Conservation (phyloP, 2,797 vertebrate species). For the Sternarchorhynchus goeldii region DNA sequence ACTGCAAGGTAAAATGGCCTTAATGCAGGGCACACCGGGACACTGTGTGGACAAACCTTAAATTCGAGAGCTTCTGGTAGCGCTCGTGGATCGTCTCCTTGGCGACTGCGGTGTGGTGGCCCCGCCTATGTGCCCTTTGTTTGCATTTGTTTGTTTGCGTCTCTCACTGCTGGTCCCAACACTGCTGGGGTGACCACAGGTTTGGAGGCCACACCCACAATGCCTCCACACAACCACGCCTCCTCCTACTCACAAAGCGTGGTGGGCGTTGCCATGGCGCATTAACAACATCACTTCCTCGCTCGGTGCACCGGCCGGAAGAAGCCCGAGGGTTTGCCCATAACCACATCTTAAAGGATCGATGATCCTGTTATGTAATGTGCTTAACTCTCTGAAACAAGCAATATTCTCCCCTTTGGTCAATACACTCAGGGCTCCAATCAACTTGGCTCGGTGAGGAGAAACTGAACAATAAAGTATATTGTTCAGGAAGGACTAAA, state of each 20-base stretch:
- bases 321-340: neutral
- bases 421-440: neutral
- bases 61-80: neutral
- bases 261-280: neutral
- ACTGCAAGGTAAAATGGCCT: neutral
- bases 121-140: no score
- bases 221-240: no score
- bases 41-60: slow-evolving; percentile 21
- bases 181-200: no score
- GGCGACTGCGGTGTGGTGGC: neutral
- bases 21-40: neutral
- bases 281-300: slow-evolving; percentile 12
- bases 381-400: slow-evolving; percentile 18
- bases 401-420: slow-evolving; percentile 8
- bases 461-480: neutral
- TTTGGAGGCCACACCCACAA: no score
- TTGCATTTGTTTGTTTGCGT: slow-evolving; percentile 24
- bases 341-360: slow-evolving; percentile 7
- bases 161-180: neutral
- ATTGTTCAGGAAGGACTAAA: neutral
- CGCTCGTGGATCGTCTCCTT: slow-evolving; percentile 2
- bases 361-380: slow-evolving; percentile 6
- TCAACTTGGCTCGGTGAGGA: neutral
- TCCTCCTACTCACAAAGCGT: no score
- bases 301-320: slow-evolving; percentile 1